Base-by-base conservation (phyloP, 2,113 vertebrate genomes). In the Cichladusa arquata region DNA sequence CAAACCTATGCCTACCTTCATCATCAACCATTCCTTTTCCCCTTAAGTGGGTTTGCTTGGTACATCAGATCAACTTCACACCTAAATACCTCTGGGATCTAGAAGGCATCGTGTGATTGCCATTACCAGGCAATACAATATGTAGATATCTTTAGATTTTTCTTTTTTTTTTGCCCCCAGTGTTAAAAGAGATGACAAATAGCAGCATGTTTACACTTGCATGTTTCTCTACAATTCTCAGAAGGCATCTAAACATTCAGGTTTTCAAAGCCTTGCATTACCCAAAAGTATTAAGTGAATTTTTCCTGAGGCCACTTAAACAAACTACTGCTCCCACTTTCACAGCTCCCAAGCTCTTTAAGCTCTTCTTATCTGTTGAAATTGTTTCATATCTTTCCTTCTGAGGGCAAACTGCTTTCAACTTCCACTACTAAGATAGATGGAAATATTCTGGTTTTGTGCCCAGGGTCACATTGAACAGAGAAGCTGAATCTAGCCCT, bases 261-360 rank as follows among this genome's bases (percentile, higher is more conserved):
- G 88, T 90, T 97, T 96, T 97, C 95, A 97, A 93, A 91, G 95
- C 72, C 95, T 95, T 88, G 53, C 38, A 5, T 92, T 96, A 92
- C 88, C 82, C 70, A 86, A 61, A 95, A 88, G 31, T 62, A 95
- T 94, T 80, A 96, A 80, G 69, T 94, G 90, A 96, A 82, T 97
- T 97, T 96, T 92, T 91, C 93, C 93, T 28, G 40, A 92, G 80
- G 70, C 96, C 82, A 95, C 81, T 94, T 73, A 93, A 97, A 96
- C 86, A 82, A 96, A 92, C 92, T 96, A n/a, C 53, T 90, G 42
- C 80, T 96, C 70, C 86, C 88, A 85, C 70, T 96, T 95, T 88
- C 61, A 71, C 48, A 79, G 71, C 56, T 86, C 72, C 78, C 40
- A 79, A 73, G 77, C 47, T 62, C 81, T 66, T 85, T 88, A 79